A percentile compares a stretch with the other conserved stretches of the same genome.
Conservation (phyloP, 2,888 invertebrate species). For the Villa cingulata region DNA sequence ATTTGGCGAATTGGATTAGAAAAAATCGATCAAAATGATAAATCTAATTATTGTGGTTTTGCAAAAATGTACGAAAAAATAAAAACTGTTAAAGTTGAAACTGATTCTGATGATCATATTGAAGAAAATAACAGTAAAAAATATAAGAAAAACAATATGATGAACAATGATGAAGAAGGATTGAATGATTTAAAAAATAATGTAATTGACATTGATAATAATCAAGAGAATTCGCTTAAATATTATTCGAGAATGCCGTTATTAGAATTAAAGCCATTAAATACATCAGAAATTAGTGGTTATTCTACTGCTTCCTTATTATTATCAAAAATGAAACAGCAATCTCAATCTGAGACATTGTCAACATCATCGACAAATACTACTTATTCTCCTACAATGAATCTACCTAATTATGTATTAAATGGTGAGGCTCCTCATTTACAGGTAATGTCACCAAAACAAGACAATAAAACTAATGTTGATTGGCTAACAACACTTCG, state of each 20-base stretch:
- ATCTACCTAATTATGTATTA: constrained; percentile 62
- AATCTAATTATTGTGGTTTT: constrained; percentile 33
- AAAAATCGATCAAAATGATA: constrained; percentile 23
- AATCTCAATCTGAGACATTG: constrained; percentile 10
- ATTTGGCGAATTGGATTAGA: constrained; percentile 57
- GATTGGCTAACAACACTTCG: constrained; percentile 60
- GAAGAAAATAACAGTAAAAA: too few species aligned
- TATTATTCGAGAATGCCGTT: too few species aligned
- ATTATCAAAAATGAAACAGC: too few species aligned
- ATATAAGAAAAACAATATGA: background rate
- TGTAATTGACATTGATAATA: too few species aligned
- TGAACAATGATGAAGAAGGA: background rate
- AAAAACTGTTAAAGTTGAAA: constrained; percentile 18
- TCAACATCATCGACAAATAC: constrained; percentile 22
- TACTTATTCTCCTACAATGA: constrained; percentile 42
- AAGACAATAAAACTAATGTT: constrained; percentile 45
- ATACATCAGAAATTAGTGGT: too few species aligned
- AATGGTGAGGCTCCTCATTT: constrained; percentile 67
- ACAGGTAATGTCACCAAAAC: constrained; percentile 51
- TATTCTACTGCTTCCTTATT: too few species aligned
- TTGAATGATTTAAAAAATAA: background rate
- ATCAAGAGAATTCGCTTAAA: too few species aligned
- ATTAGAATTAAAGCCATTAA: too few species aligned
- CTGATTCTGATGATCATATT: too few species aligned
- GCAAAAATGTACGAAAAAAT: constrained; percentile 38